Base-by-base conservation (phyloP, 2,113 vertebrate species). In the Astur gentilis region DNA sequence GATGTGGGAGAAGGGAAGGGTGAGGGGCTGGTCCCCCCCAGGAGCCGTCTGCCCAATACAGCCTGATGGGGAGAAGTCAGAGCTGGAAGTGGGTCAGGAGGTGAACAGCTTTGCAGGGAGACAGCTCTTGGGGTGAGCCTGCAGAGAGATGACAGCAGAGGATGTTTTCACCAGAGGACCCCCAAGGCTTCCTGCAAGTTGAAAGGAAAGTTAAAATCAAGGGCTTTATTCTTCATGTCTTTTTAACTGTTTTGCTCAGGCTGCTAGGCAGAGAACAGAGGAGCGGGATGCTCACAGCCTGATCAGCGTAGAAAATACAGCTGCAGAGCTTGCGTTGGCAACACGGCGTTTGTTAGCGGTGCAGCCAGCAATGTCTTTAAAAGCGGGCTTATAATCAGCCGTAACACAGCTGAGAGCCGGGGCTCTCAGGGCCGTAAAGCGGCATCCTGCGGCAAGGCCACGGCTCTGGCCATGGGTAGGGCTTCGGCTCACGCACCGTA, bases 401-500 rank as follows among this genome's bases (percentile, higher is more conserved):
- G 2, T 9, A 22, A 40, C 3, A n/a, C 42, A 12, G 50, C 61
- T 1, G 19, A 7, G 71, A 38, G 52, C n/a, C 1, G 9, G 71
- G 42, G 34, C 13, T 27, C 26, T 10, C 4, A 17, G 29, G 50
- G 49, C 29, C 4, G 2, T 27, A 6, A 20, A 27, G 66, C 13
- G 1, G 34, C 2, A 9, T 27, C 67, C 25, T 15, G 47, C 5
- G 7, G 47, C 25, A 5, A 29, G 66, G 45, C 55, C 16, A 25
- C 29, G 3, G 44, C 36, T n/a, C 44, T 13, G 15, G 25, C 38
- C 3, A 20, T 12, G 4, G 49, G 49, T 36, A 71, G 70, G 50
- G 40, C 60, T 44, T 32, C 2, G 13, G 32, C 38, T 64, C 4
- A 4, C 2, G 9, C 7, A 2, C 67, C 21, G 2, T 2, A 8